These are phyloP conservation scores for Coilia nasus DNA, from an alignment of 2,797 vertebrate species.

Conservation along the genomic window DNA sequence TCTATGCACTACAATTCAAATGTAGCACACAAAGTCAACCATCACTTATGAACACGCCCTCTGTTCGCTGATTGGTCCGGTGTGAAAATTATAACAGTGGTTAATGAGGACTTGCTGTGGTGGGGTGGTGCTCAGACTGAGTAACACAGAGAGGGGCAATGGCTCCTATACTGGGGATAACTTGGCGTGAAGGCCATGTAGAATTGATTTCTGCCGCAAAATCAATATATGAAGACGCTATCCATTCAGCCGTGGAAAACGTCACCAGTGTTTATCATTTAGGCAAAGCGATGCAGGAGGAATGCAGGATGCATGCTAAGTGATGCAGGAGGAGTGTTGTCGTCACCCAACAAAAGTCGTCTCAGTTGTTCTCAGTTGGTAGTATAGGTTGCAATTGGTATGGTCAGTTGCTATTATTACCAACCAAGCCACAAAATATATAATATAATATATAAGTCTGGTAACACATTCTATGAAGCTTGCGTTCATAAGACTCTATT, in stretches of 20 bases:
- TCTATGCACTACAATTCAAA: no score
- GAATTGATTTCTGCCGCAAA: not conserved
- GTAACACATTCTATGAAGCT: no score
- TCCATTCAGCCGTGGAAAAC: not conserved
- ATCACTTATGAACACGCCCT: no score
- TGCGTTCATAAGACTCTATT: no score
- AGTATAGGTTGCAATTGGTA: no score
- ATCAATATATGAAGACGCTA: not conserved
- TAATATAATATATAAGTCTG: no score
- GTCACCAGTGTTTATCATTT: not conserved
- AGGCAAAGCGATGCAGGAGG: not conserved
- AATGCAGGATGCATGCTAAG: no score
- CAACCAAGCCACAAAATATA: not conserved
- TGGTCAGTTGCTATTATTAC: not conserved
- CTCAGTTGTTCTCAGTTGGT: not conserved
- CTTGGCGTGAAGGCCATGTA: not conserved
- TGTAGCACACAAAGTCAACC: no score
- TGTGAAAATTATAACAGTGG: not conserved
- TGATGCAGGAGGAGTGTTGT: no score
- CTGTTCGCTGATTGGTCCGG: not conserved
- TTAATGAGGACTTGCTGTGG: not conserved
- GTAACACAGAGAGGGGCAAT: not conserved
- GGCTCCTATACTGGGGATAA: not conserved
- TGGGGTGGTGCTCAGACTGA: not conserved
- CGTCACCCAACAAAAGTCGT: not conserved